These are phyloP conservation scores for Fopius arisanus DNA, from an alignment of 1,140 invertebrate species.

Conservation along the genomic window DNA sequence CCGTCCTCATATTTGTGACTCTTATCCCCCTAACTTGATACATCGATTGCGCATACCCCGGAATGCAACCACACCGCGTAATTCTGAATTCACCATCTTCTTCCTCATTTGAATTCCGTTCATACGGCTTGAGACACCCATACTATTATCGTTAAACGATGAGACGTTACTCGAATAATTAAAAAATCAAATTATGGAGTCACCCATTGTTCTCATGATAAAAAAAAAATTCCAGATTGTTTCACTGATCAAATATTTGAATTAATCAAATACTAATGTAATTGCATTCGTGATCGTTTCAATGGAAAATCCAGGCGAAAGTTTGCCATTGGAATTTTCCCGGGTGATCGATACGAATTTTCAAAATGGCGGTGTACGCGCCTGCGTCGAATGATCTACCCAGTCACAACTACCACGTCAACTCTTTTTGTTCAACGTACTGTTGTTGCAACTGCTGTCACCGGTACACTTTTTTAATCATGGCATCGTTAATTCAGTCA, in stretches of 20 bases:
- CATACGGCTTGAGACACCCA: background rate
- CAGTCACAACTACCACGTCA: background rate
- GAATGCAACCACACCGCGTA: background rate
- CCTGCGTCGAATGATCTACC: background rate
- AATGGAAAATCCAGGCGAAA: background rate
- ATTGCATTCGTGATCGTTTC: background rate
- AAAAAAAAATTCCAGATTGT: background rate
- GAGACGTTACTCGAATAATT: background rate
- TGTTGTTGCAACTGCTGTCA: background rate
- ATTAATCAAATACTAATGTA: background rate
- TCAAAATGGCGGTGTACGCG: background rate
- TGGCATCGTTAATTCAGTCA: conserved; percentile 50
- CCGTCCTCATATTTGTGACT: background rate
- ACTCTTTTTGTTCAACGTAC: conserved; percentile 3
- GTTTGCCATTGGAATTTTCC: conserved; percentile 1
- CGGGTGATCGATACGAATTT: background rate
- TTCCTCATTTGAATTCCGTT: conserved; percentile 10
- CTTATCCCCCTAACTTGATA: background rate
- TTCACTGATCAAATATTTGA: conserved; percentile 10
- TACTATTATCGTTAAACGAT: conserved; percentile 19
- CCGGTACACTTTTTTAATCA: conserved; percentile 28
- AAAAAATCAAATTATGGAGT: conserved; percentile 1
- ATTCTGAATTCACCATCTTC: background rate
- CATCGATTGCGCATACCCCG: conserved; percentile 11
- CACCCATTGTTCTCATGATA: background rate